Conservation (phyloP, 1,140 invertebrate genomes). For the Saccostrea glomerata region DNA sequence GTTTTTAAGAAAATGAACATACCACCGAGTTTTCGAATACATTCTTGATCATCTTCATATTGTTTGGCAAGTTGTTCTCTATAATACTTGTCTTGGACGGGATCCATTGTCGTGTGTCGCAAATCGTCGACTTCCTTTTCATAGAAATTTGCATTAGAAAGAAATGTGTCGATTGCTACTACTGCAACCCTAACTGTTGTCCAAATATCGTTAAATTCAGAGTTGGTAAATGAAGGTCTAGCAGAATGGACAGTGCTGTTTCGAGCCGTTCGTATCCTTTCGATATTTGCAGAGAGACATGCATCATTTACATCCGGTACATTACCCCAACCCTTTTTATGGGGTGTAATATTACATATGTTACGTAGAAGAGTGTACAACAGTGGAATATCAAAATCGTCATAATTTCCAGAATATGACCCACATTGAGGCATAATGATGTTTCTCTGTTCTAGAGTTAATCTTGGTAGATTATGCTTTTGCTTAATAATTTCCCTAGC, state of each 20-base stretch:
- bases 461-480: not conserved
- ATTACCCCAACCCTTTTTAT: constrained; percentile 23
- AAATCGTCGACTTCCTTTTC: constrained; percentile 7
- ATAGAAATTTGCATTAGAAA: not conserved
- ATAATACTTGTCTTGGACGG: not conserved
- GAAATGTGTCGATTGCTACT: not conserved
- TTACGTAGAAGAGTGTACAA: constrained; percentile 38
- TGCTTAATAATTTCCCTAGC: not conserved
- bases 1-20: too few species aligned
- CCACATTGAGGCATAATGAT: not conserved
- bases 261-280: constrained; percentile 11
- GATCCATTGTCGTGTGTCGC: not conserved
- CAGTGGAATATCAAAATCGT: constrained; percentile 23
- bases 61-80: not conserved
- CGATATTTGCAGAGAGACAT: constrained; percentile 22
- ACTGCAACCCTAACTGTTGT: not conserved
- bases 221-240: not conserved
- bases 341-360: not conserved
- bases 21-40: not conserved
- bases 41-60: not conserved
- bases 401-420: not conserved
- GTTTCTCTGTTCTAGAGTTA: not conserved
- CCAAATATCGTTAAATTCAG: constrained; percentile 20
- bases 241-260: not conserved
- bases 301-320: not conserved